phyloP scores from a whole-genome alignment of 1,140 invertebrate genomes.

The Maniola jurtina region DNA sequence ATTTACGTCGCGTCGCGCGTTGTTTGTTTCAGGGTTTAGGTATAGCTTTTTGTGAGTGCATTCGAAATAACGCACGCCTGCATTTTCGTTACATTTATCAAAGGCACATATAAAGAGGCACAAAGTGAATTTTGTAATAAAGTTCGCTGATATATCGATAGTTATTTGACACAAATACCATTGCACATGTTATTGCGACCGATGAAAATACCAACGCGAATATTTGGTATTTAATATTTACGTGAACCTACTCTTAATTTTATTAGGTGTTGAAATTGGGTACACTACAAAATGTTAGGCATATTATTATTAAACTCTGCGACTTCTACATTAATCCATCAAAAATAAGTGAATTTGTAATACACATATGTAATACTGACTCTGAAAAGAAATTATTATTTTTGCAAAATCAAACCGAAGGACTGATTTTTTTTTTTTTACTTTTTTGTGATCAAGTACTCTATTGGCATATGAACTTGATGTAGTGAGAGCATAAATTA shows the following conservation, averaged over 20 bases:
- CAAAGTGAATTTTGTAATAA: conserved; percentile 5
- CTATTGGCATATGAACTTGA: too few species aligned
- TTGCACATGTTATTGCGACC: neutral
- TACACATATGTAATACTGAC: too few species aligned
- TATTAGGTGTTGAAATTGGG: neutral
- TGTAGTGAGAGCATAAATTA: too few species aligned
- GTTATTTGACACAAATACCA: conserved; percentile 2
- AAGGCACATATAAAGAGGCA: neutral
- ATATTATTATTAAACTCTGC: neutral
- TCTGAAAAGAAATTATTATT: too few species aligned
- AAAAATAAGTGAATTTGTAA: neutral
- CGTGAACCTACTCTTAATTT: neutral
- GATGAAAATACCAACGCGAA: neutral
- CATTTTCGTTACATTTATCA: conserved; percentile 1
- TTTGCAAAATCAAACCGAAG: too few species aligned
- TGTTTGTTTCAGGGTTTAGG: neutral
- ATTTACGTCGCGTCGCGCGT: too few species aligned
- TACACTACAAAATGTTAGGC: neutral
- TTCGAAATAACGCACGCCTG: neutral
- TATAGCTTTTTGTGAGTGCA: neutral
- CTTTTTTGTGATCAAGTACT: too few species aligned
- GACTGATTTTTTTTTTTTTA: too few species aligned
- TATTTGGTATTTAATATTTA: conserved; percentile 2
- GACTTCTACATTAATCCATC: neutral
- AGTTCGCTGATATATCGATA: neutral